These are phyloP conservation scores for Acromyrmex heyeri DNA, from an alignment of 1,140 invertebrate species.

Conservation along the genomic window DNA sequence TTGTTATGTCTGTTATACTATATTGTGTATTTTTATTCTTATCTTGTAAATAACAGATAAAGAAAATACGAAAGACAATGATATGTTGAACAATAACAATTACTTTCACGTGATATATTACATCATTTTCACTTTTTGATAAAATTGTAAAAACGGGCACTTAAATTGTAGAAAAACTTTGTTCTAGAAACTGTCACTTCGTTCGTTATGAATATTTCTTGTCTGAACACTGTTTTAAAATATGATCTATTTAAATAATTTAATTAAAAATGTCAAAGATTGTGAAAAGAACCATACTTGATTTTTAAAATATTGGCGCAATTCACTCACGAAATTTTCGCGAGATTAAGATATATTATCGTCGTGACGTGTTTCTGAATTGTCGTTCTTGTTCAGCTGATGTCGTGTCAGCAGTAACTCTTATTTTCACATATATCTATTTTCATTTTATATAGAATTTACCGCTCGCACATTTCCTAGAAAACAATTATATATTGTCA, in stretches of 20 bases:
- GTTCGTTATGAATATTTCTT: neutral
- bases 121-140: neutral
- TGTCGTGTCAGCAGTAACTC: neutral
- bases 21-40: neutral
- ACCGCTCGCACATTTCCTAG: neutral
- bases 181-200: neutral
- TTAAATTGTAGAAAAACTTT: neutral
- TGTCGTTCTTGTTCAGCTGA: neutral
- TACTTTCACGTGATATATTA: neutral
- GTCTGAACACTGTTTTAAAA: neutral
- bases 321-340: neutral
- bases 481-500: neutral
- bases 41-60: neutral
- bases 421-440: neutral
- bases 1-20: neutral
- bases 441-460: slow-evolving; percentile 21
- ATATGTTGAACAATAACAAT: neutral
- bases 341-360: neutral
- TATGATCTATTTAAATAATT: neutral
- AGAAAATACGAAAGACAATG: neutral
- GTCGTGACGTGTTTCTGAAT: neutral
- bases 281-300: neutral
- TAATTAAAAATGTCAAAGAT: slow-evolving; percentile 11
- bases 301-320: neutral
- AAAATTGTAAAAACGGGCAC: neutral